Evolutionary conservation across 30 jellyfish, hydroid and myxozoan genomes (phyloP), one percentile per base, ranked within the genome.

Genomic region (Pseudorhiza aurosa): DNA sequence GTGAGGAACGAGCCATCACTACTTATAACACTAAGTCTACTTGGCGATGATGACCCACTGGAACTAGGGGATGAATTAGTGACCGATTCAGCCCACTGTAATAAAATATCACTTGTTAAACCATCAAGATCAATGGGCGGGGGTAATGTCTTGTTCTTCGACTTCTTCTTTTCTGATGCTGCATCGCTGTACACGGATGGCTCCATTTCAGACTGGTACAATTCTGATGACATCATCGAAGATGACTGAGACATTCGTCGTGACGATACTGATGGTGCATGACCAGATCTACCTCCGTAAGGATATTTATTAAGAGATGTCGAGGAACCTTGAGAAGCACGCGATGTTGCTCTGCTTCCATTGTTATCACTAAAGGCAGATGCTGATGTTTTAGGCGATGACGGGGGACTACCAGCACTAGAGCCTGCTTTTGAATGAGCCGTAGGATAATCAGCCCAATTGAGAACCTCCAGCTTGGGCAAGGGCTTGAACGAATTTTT

Each of bases 11-110:
- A 94, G 15, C 99, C 99, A 31, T 87, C 96, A 65, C 99, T 94
- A 43, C 99, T 94, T 1, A 94, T 57, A 30, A 85, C 99, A 69
- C 99, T 94, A 45, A 87, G 44, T 15, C 99, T 85, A 47, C 96
- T 86, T 10, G 99, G 99, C 39, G 99, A 94, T 6, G 99, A 94
- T 0, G 99, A 94, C 6, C 99, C 99, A 64, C 99, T 94, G n/a
- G 97, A 88, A 53, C 99, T 94, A 27, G 99, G 99, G 27, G 97
- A 88, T 44, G 99, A 94, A 65, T 94, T 94, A 0, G 99, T 94
- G 27, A 94, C 99, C 5, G 97, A 85, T 47, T 94, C 99, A 3
- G 99, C 99, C 99, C 99, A 94, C 62, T 94, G 99, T 58, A 94
- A 57, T 42, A 94, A 58, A 6, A 94, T 94, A 59, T 94, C 99